Conservation (phyloP, 2,888 invertebrate species). For the Adineta ricciae region DNA sequence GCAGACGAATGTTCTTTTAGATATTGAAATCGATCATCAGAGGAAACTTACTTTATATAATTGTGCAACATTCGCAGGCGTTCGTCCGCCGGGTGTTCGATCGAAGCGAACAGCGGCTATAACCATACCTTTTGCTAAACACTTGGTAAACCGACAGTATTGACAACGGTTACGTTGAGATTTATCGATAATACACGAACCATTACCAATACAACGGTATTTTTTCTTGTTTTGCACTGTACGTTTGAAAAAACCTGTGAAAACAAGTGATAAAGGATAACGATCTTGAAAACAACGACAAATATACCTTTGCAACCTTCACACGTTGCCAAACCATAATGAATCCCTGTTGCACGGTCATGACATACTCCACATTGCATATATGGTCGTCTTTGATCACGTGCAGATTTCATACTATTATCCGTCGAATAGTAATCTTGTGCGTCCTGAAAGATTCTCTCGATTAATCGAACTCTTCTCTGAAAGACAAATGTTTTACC, state of each 20-base stretch:
- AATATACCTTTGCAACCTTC: slow-evolving; percentile 5
- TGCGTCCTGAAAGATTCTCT: background rate
- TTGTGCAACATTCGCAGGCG: background rate
- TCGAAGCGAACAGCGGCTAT: background rate
- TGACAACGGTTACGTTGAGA: background rate
- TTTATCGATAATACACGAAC: background rate
- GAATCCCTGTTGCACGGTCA: background rate
- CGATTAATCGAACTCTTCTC: no score
- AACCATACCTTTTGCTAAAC: background rate
- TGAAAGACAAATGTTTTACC: no score
- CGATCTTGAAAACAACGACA: background rate
- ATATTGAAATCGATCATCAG: background rate
- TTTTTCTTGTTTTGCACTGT: slow-evolving; percentile 4
- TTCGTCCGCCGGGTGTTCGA: background rate
- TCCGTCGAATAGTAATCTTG: background rate
- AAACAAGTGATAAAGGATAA: background rate
- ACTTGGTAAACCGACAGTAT: slow-evolving; percentile 1
- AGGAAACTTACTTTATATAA: background rate
- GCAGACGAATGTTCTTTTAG: background rate
- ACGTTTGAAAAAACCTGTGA: background rate
- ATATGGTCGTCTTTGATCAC: background rate
- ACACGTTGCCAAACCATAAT: slow-evolving; percentile 1
- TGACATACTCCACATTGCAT: background rate
- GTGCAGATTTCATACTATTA: background rate
- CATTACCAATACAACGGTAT: background rate